Base-by-base conservation (phyloP, 2,113 vertebrate genomes). In the Enhydra lutris region DNA sequence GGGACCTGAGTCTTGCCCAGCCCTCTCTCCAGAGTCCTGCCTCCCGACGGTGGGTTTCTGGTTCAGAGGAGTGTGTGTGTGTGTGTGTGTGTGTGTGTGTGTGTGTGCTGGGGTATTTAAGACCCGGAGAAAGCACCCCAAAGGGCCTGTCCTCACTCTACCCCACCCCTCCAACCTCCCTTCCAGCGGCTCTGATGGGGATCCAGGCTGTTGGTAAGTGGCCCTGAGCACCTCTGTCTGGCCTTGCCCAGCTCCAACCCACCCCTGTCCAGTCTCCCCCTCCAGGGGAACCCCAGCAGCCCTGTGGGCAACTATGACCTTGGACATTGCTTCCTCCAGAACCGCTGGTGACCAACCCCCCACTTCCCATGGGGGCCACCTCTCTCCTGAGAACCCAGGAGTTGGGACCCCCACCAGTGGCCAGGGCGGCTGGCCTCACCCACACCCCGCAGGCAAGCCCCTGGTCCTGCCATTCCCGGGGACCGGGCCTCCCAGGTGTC, bases 131-230 rank as follows among this genome's bases (percentile, higher is more conserved):
- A n/a, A 39, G 63, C 29, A 47, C 45, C 11, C 10, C 42, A 24
- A 31, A 7, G 42, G 45, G 23, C 15, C 76, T 39, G 39, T 26
- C 39, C 86, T 92, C 82, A 93, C 74, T 9, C 76, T 90, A 45
- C 26, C n/a, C 39, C 83, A 91, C 57, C 69, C 65, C 47, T 42
- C 67, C 63, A 13, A 36, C 36, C 73, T 73, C 86, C 95, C 82
- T 94, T 97, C 85, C 96, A 98, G 98, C 65, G 3, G 74, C 84
- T 7, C 89, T 98, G 86, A 47, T 97, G 96, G 96, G 98, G 86
- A 97, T 89, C 94, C 98, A 97, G 67, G 98, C 98, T 9, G n/a
- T 97, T 8, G 98, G 98, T 98, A 96, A 98, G 98, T 97, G 81
- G 69, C 36, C 85, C 74, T 21, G 4, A 47, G 73, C 39, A 50